A percentile compares a stretch with the other conserved stretches of the same genome.
Evolutionary conservation across 1,140 invertebrate genomes (phyloP).

Genomic region (Lucilia cuprina): DNA sequence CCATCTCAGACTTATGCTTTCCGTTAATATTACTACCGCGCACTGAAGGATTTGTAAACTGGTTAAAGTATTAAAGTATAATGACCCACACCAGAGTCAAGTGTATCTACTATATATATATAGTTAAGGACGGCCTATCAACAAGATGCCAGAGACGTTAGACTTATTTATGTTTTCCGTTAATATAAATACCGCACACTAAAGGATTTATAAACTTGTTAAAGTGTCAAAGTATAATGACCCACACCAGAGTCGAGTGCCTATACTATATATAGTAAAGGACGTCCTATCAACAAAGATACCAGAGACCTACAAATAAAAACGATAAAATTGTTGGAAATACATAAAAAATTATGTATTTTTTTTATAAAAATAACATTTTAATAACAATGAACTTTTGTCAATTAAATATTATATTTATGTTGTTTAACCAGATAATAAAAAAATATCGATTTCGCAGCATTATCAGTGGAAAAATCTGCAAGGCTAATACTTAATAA

Average conservation of each 20-base stretch:
- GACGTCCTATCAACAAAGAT: no score
- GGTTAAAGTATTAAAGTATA: neutral
- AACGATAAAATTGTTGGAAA: no score
- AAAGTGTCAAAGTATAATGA: constrained; percentile 1
- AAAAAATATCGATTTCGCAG: neutral
- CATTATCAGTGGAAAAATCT: neutral
- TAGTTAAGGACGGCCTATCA: neutral
- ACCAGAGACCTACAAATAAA: no score
- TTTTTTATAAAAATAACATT: no score
- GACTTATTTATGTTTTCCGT: neutral
- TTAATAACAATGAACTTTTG: no score
- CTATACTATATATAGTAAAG: neutral
- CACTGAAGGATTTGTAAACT: neutral
- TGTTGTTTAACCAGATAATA: no score
- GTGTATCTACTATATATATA: neutral
- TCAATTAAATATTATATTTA: no score
- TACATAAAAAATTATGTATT: no score
- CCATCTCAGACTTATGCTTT: neutral
- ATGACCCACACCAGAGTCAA: neutral
- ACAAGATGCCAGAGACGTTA: no score
- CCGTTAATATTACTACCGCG: neutral
- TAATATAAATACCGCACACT: neutral
- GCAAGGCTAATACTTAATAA: neutral
- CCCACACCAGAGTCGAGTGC: neutral
- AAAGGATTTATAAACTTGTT: neutral